Conservation (phyloP, 2,888 invertebrate genomes). For the Bellardia bayeri region DNA sequence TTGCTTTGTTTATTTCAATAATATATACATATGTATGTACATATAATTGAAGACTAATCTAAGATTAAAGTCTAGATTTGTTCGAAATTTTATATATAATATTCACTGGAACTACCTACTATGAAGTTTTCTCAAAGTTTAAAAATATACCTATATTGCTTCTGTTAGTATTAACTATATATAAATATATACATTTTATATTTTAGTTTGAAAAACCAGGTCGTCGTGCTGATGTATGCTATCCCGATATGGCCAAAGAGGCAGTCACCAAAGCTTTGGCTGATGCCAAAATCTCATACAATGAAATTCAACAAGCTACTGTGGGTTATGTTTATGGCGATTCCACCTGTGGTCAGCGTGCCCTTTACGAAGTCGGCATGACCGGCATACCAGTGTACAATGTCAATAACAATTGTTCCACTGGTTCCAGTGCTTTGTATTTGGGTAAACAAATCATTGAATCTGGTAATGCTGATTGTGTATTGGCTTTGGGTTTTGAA, state of each 20-base stretch:
- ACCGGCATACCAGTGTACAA: constrained; percentile 98
- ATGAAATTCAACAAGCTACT: constrained; percentile 93
- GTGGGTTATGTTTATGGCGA: constrained; percentile 98
- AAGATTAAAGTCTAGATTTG: no score
- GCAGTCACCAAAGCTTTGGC: constrained; percentile 94
- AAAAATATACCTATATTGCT: no score
- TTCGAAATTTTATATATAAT: no score
- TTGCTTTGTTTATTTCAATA: not conserved
- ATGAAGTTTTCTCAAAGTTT: no score
- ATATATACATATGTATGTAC: no score
- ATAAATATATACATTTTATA: not conserved
- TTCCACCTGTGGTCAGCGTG: constrained; percentile 97
- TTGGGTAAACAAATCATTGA: constrained; percentile 97
- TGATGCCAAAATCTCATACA: constrained; percentile 92
- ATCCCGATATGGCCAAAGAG: constrained; percentile 97
- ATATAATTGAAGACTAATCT: no score
- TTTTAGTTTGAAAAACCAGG: constrained; percentile 96
- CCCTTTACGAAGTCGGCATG: constrained; percentile 96
- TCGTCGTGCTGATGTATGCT: constrained; percentile 91
- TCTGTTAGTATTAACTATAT: no score
- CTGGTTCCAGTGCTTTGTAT: constrained; percentile 96
- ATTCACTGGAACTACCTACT: no score
- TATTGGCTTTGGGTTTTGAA: constrained; percentile 97
- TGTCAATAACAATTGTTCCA: constrained; percentile 99
- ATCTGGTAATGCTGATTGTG: constrained; percentile 93